phyloP scores from a whole-genome alignment of 2,888 invertebrate genomes.

The Creontiades dilutus region DNA sequence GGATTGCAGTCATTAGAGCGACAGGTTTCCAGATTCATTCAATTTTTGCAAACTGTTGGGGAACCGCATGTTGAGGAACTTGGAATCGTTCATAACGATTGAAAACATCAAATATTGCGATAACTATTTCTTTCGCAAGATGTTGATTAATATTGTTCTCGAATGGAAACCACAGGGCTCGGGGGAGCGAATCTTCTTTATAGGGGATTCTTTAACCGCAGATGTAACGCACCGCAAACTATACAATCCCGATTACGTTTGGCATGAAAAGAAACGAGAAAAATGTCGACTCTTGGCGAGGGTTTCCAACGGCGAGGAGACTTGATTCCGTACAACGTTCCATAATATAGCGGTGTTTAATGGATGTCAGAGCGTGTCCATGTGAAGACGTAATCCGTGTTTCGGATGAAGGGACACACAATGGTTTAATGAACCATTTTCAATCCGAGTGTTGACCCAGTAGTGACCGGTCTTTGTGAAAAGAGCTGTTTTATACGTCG shows the following conservation, averaged over 20 bases:
- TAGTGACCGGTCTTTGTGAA: background rate
- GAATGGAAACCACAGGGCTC: background rate
- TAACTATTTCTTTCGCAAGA: background rate
- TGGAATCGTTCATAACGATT: background rate
- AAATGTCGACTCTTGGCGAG: background rate
- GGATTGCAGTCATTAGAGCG: too few relatives aligned
- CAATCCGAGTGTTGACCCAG: background rate
- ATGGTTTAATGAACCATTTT: conserved; percentile 23
- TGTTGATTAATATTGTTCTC: conserved; percentile 17
- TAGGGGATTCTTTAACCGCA: background rate
- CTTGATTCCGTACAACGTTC: background rate
- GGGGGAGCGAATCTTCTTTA: background rate
- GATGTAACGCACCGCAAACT: conserved; percentile 3
- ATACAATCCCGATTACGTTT: background rate
- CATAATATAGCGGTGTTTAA: background rate
- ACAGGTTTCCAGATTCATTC: too few relatives aligned
- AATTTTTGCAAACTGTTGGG: too few relatives aligned
- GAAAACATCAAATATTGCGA: background rate
- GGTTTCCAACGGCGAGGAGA: background rate
- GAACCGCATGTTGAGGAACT: too few relatives aligned
- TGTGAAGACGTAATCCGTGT: background rate
- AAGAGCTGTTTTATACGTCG: background rate
- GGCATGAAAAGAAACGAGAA: conserved; percentile 1
- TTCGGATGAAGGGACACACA: background rate
- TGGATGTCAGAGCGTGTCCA: background rate